Conservation (phyloP, 2,888 invertebrate genomes). For the Idaea straminata region DNA sequence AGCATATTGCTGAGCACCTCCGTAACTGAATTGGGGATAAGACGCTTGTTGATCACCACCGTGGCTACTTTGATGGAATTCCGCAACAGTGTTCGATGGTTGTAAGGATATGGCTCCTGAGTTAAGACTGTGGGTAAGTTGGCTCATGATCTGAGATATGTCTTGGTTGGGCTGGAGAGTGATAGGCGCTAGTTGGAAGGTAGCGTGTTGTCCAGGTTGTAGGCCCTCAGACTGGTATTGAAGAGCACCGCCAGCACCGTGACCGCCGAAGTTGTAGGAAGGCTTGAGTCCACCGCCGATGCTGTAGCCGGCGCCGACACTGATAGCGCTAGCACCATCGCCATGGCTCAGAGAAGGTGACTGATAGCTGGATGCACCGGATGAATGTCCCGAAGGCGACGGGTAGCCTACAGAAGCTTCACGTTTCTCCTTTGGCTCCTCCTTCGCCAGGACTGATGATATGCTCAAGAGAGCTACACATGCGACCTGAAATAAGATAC, state of each 20-base stretch:
- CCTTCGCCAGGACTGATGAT: constrained; percentile 55
- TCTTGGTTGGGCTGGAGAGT: constrained; percentile 62
- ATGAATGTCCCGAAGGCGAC: constrained; percentile 27
- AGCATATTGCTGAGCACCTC: constrained; percentile 54
- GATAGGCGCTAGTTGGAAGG: constrained; percentile 62
- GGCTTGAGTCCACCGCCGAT: constrained; percentile 70
- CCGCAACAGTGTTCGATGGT: constrained; percentile 50
- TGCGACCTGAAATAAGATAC: constrained; percentile 58
- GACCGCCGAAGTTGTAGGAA: constrained; percentile 51
- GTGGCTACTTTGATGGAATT: constrained; percentile 53
- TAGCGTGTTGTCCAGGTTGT: constrained; percentile 52
- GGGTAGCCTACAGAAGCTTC: constrained; percentile 60
- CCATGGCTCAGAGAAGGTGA: constrained; percentile 50
- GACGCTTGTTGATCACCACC: constrained; percentile 50
- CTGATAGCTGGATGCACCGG: constrained; percentile 35
- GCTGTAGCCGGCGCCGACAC: constrained; percentile 72
- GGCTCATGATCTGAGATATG: constrained; percentile 67
- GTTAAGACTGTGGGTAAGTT: constrained; percentile 60
- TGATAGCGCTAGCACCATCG: constrained; percentile 66
- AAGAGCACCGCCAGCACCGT: constrained; percentile 46
- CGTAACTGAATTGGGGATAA: constrained; percentile 54
- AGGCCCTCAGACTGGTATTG: constrained; percentile 53
- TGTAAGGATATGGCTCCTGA: constrained; percentile 59
- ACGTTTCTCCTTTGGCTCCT: constrained; percentile 67
- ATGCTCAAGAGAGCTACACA: constrained; percentile 61